Evolutionary conservation across 2,888 invertebrate genomes (phyloP).

Genomic region (Sturmia bella): DNA sequence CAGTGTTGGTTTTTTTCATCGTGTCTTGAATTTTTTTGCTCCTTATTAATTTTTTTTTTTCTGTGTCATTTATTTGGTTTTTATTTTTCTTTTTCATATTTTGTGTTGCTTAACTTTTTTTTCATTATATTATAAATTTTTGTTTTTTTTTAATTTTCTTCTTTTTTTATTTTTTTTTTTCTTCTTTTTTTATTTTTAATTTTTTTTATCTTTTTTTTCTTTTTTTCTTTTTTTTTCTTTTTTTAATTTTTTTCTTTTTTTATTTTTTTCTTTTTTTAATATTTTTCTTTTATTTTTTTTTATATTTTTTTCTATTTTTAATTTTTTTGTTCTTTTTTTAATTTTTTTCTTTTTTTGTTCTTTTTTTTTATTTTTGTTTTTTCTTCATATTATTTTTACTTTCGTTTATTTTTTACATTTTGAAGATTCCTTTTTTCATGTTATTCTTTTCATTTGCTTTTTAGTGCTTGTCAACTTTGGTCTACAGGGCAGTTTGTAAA

Average conservation of each 20-base stretch:
- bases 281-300: slow-evolving; percentile 8
- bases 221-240: slow-evolving; percentile 5
- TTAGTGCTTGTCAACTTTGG: slow-evolving; percentile 23
- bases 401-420: slow-evolving; percentile 51
- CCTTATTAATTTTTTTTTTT: neutral
- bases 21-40: neutral
- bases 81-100: neutral
- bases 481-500: slow-evolving; percentile 4
- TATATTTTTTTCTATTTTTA: neutral
- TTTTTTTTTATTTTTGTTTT: slow-evolving; percentile 36
- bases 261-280: slow-evolving; percentile 11
- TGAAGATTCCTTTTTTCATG: slow-evolving; percentile 45
- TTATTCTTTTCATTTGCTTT: slow-evolving; percentile 21
- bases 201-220: neutral
- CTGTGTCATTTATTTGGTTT: neutral
- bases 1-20: slow-evolving; percentile 1
- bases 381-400: slow-evolving; percentile 27
- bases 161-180: slow-evolving; percentile 3
- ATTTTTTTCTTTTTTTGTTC: slow-evolving; percentile 19
- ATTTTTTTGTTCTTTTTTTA: slow-evolving; percentile 2
- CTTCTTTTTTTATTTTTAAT: slow-evolving; percentile 15
- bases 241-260: slow-evolving; percentile 3
- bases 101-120: neutral
- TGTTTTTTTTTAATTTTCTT: slow-evolving; percentile 5
- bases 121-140: slow-evolving; percentile 5